Evolutionary conservation across 2,888 invertebrate species (phyloP), one percentile per base, ranked within the genome.

Genomic region (Acrobasis suavella): DNA sequence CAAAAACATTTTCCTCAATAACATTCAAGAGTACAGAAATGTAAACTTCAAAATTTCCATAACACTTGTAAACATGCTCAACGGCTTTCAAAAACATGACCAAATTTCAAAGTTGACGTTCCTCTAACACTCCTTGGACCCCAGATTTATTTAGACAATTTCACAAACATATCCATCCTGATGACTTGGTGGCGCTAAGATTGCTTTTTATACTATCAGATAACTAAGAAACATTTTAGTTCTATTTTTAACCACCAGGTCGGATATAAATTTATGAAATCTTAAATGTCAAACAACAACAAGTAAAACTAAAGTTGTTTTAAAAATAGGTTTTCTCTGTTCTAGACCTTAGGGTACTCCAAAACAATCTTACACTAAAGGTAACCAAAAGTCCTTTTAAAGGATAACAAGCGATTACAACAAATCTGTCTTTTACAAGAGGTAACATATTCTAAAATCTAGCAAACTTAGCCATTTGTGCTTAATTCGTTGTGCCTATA

Each of bases 381-480:
- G 76, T 81, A 76, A 91, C 87, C 78, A 74, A 75, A 89, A 89
- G 59, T 91, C 91, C 91, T 91, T 91, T 81, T 69, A 69, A 89
- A 91, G 91, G 91, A 91, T 91, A 91, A 91, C 90, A 91, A 89
- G 88, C 90, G 71, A 82, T 83, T 83, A 74, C 65, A 80, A 86
- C 83, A 85, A 81, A 83, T 83, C 69, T 90, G 87, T 89, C 86
- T 89, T 89, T 88, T 84, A 77, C 81, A 73, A 81, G 86, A 89
- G 88, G 85, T 89, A 84, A 79, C 74, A 71, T 77, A 69, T 78
- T 76, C 80, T 83, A 83, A 78, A 65, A 71, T 74, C 83, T 89
- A 87, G 83, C 83, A 84, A 60, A 81, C 81, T 84, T 82, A 83
- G 80, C 73, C 60, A 64, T 73, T 86, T 83, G 86, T 85, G 81